These are phyloP conservation scores for Ennomos quercinarius DNA, from an alignment of 2,888 invertebrate genomes.

Conservation along the genomic window DNA sequence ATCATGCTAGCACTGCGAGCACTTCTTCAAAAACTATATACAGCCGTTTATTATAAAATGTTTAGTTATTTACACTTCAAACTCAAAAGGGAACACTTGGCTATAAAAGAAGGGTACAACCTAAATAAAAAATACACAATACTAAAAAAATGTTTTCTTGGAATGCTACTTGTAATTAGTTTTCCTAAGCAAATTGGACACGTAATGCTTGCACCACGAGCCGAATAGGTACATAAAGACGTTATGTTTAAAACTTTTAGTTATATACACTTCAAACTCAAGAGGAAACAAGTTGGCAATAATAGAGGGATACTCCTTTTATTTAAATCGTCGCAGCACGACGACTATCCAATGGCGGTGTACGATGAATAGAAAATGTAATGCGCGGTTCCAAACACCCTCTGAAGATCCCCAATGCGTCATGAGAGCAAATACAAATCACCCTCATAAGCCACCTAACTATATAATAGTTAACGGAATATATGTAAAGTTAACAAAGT, in stretches of 20 bases:
- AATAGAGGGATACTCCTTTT: slow-evolving; percentile 5
- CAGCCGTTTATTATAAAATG: too few species aligned
- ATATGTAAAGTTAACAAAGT: background rate
- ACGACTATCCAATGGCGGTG: background rate
- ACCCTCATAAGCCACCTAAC: background rate
- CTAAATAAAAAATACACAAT: too few species aligned
- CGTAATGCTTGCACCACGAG: too few species aligned
- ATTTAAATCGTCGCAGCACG: background rate
- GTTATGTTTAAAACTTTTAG: background rate
- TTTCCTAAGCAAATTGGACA: too few species aligned
- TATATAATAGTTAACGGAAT: background rate
- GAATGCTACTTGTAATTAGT: too few species aligned
- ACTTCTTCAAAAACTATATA: too few species aligned
- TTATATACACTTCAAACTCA: background rate
- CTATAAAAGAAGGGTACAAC: slow-evolving; percentile 26
- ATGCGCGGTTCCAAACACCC: background rate
- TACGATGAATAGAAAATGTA: background rate
- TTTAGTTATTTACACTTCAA: too few species aligned
- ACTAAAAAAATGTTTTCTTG: too few species aligned
- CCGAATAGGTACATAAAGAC: too few species aligned
- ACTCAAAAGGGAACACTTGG: background rate
- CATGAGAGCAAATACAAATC: background rate
- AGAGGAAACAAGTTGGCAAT: background rate
- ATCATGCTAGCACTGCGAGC: too few species aligned
- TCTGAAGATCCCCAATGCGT: background rate